A percentile compares a stretch with the other conserved stretches of the same genome.
These are phyloP conservation scores for Stictocephala bisonia DNA, from an alignment of 2,888 invertebrate species.

Conservation along the genomic window DNA sequence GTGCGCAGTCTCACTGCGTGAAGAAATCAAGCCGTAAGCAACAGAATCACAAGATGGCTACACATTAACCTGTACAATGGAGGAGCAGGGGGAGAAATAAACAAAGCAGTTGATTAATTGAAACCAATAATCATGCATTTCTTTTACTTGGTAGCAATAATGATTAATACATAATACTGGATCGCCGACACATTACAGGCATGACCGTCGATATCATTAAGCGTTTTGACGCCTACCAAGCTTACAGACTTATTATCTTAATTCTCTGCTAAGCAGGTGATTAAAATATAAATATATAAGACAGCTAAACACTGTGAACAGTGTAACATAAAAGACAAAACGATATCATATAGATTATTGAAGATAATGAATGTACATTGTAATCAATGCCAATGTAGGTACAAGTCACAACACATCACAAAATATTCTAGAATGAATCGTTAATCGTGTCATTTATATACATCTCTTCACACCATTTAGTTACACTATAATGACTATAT, in stretches of 20 bases:
- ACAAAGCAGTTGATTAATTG: conserved; percentile 58
- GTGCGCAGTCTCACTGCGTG: conserved; percentile 48
- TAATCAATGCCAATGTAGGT: conserved; percentile 26
- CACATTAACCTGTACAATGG: conserved; percentile 55
- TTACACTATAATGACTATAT: conserved; percentile 39
- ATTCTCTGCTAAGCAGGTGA: conserved; percentile 56
- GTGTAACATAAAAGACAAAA: conserved; percentile 41
- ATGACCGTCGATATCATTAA: conserved; percentile 34
- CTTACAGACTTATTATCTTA: conserved; percentile 31
- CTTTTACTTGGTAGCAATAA: conserved; percentile 57
- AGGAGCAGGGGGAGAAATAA: conserved; percentile 56
- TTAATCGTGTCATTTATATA: conserved; percentile 42
- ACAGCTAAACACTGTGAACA: conserved; percentile 47
- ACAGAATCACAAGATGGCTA: conserved; percentile 52
- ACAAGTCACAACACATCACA: conserved; percentile 44
- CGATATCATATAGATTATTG: conserved; percentile 38
- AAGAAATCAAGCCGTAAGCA: conserved; percentile 51
- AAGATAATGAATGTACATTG: conserved; percentile 29
- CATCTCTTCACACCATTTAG: conserved; percentile 45
- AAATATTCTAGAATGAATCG: conserved; percentile 45
- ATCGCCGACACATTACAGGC: conserved; percentile 56
- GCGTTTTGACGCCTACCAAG: conserved; percentile 49
- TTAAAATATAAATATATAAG: conserved; percentile 50
- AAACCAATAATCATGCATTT: conserved; percentile 58
- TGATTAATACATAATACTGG: conserved; percentile 59